phyloP scores from a whole-genome alignment of 2,113 vertebrate species.

The Steatornis caripensis region DNA sequence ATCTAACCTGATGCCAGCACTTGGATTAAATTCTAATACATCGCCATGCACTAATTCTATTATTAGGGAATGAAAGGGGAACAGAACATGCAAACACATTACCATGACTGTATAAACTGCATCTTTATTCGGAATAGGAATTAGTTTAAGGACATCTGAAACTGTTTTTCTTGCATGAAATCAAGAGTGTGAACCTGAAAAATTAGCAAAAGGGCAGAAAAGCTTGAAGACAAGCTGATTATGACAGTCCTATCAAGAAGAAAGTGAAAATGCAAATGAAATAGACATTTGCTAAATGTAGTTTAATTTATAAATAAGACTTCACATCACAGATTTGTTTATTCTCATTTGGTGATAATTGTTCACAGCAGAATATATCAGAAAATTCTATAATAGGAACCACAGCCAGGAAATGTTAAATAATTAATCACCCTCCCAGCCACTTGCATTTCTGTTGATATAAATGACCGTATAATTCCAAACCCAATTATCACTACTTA shows the following conservation, averaged over 20 bases:
- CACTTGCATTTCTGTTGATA: constrained; percentile 82
- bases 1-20: background rate
- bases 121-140: constrained; percentile 9
- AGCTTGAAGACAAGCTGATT: constrained; percentile 19
- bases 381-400: constrained; percentile 83
- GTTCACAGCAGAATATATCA: constrained; percentile 82
- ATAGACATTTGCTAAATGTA: constrained; percentile 53
- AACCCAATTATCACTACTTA: constrained; percentile 85
- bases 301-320: constrained; percentile 70
- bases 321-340: constrained; percentile 71
- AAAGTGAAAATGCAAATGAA: constrained; percentile 45
- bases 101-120: background rate
- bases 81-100: background rate
- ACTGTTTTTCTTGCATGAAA: background rate
- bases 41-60: background rate
- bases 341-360: constrained; percentile 80
- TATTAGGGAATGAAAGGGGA: background rate
- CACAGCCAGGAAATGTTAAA: constrained; percentile 84
- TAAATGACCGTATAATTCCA: constrained; percentile 84
- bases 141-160: constrained; percentile 18
- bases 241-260: background rate
- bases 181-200: constrained; percentile 10
- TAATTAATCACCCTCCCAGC: constrained; percentile 84
- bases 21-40: background rate
- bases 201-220: background rate